These are phyloP conservation scores for Geodia barretti DNA, from an alignment of 37 sponge, comb jelly and placozoan species.

Conservation along the genomic window DNA sequence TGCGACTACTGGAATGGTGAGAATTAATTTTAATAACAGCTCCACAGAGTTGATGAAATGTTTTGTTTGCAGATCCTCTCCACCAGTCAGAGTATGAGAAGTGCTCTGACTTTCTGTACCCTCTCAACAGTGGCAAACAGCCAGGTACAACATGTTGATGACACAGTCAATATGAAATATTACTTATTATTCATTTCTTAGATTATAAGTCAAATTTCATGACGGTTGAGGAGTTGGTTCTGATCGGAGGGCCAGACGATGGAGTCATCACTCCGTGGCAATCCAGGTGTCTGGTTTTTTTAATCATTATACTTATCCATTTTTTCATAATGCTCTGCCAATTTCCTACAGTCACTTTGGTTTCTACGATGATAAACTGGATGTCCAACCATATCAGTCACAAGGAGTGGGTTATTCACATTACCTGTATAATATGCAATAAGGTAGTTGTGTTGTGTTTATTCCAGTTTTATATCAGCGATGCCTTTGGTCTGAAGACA, in stretches of 20 bases:
- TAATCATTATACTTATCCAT: background rate
- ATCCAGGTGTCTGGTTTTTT: conserved; percentile 66
- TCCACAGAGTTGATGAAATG: background rate
- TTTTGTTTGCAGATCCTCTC: conserved; percentile 58
- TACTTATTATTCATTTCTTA: background rate
- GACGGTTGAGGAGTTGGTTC: conserved; percentile 59
- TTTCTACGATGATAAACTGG: conserved; percentile 68
- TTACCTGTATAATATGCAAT: background rate
- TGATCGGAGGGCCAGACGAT: conserved; percentile 95
- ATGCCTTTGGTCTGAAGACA: conserved; percentile 77
- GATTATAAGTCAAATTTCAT: conserved; percentile 71
- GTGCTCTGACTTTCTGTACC: conserved; percentile 48
- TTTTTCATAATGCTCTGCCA: background rate
- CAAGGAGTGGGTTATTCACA: conserved; percentile 36
- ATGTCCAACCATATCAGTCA: background rate
- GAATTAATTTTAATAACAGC: background rate
- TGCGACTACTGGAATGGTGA: conserved; percentile 79
- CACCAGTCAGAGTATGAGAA: conserved; percentile 51
- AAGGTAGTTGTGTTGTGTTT: background rate
- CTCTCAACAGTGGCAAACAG: conserved; percentile 36
- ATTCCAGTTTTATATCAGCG: conserved; percentile 57
- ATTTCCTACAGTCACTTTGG: conserved; percentile 66
- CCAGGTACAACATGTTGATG: conserved; percentile 20
- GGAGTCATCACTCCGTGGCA: conserved; percentile 98
- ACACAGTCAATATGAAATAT: background rate